Evolutionary conservation across 2,113 vertebrate genomes (phyloP), one percentile per base, ranked within the genome.

Genomic region (Melanostigma gelatinosum): DNA sequence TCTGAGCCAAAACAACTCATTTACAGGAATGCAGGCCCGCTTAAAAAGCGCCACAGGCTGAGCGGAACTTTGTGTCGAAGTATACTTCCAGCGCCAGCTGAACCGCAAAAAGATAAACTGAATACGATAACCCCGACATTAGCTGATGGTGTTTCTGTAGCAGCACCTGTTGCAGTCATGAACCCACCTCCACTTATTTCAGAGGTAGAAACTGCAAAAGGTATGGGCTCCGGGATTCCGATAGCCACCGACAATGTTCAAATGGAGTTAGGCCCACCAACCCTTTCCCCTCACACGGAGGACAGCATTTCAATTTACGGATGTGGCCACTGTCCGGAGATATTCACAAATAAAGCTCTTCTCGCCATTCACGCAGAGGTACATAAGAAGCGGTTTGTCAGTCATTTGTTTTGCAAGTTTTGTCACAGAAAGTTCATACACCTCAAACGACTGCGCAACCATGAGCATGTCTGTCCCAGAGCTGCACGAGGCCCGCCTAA

Each of bases 361-460:
- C 95, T 97, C 34, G 91, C 92, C 32, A 90, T 95, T 79, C 97
- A 98, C 80, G 93, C 89, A 88, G 96, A 97, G 75, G 93, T 96
- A 42, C 97, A 98, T 88, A 96, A 96, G 88, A 96, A 96, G 7
- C 93, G 92, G 66, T 97, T 96, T 85, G 91, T 94, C 92, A 97
- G 94, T 89, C 95, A 93, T 54, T 93, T 97, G 36, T 92, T 94
- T 80, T 99, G 98, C 92, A 98, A 96, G 87, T 96, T 96, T 79
- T 99, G 98, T 90, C 95, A 92, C 90, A 97, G 96, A 78, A 96
- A 97, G 50, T 99, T 99, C 88, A 97, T 96, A 89, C 97, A 96
- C 82, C 86, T 92, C 16, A 97, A 96, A 90, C 92, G 97, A 4
- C 82, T 98, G 77, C 96, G 96, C 65, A 95, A 96, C 84, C 98